Evolutionary conservation across 2,888 invertebrate species (phyloP), one percentile per base, ranked within the genome.

Genomic region (Lapara coniferarum): DNA sequence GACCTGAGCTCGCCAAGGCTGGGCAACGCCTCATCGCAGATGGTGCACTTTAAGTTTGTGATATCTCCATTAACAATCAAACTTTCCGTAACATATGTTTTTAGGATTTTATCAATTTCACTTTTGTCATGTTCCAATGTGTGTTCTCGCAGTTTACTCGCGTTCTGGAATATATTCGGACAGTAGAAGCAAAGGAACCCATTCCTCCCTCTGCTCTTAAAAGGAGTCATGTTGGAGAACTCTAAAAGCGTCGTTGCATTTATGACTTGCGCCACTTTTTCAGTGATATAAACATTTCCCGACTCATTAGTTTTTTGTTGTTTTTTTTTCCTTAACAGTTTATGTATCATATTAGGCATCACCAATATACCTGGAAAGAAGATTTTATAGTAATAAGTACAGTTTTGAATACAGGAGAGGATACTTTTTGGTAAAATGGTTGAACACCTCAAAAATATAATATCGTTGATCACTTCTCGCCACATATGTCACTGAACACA

Each of bases 121-220:
- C 71, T 72, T 44, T 82, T 86, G 10, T 83, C 82, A 51, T 91
- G 90, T 10, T 78, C 72, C 0, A 51, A 66, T 0, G 76, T 70
- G 8, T 91, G 91, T 12, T 85, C 82, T 56, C 77, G 78, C 0
- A 92, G 67, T 58, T 75, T 78, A 0, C 84, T 78, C 0, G 88
- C 72, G 13, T 84, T 83, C 10, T 89, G 88, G 66, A 81, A 89
- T 5, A 86, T 71, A 0, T 78, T 81, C 14, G 88, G 78, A 73
- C 92, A 92, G 71, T 88, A 92, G 75, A 90, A 91, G 68, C 92
- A 92, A 0, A 92, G 91, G 72, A 87, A 88, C 0, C 92, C 92
- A 0, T 63, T 74, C 1, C 89, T 71, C 10, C 83, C 89, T 70
- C 86, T 87, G 70, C 89, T 88, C 69, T 85, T 85, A 73, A 92